Percentiles rank a stretch among this genome's conserved stretches.
Evolutionary conservation across 2,797 vertebrate species (phyloP).

Genomic region (Vultur gryphus): DNA sequence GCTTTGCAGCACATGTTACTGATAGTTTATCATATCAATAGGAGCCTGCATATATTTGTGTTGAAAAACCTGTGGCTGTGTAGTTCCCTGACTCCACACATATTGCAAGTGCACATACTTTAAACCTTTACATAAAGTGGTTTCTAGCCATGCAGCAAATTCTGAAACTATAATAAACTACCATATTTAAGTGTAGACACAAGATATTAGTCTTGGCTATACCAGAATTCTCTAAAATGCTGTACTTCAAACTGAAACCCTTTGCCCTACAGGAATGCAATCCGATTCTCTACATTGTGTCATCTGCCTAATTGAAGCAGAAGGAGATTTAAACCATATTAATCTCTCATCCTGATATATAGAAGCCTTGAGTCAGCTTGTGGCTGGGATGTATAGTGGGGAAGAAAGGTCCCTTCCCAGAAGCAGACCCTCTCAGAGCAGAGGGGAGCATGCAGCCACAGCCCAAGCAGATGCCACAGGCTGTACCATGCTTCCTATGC

Average conservation of each 20-base stretch:
- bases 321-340: slow-evolving; percentile 1
- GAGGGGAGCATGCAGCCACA: neutral
- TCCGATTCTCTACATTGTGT: neutral
- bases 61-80: slow-evolving; percentile 64
- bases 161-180: slow-evolving; percentile 40
- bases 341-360: neutral
- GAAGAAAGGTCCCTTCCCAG: neutral
- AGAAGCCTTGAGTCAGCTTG: neutral
- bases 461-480: neutral
- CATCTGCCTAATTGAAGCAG: slow-evolving; percentile 27
- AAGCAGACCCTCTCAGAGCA: neutral
- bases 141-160: slow-evolving; percentile 39
- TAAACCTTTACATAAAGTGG: slow-evolving; percentile 29
- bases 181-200: slow-evolving; percentile 24
- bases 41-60: slow-evolving; percentile 66
- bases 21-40: slow-evolving; percentile 74
- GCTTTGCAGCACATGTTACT: slow-evolving; percentile 65
- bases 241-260: neutral
- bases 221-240: slow-evolving; percentile 27
- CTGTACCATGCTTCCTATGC: neutral
- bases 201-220: slow-evolving; percentile 1
- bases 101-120: slow-evolving; percentile 18
- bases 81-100: slow-evolving; percentile 53
- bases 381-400: neutral
- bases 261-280: neutral